Conservation (phyloP, 1,140 invertebrate genomes). For the Lepeophtheirus salmonis region DNA sequence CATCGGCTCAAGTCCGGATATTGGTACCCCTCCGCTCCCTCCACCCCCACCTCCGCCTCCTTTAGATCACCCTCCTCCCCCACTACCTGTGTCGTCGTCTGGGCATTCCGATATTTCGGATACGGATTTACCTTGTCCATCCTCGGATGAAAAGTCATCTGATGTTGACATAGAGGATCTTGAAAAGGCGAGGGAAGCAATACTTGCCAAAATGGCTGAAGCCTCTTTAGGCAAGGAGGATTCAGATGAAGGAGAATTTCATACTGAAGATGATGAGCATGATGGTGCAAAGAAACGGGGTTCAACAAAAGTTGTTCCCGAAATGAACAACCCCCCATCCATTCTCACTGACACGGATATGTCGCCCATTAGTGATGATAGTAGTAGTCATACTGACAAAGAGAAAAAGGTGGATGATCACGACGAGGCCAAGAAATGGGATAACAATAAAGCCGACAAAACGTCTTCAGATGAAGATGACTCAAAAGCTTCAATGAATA, state of each 20-base stretch:
- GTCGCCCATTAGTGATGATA: no score
- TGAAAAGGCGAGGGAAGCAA: neutral
- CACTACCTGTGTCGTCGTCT: no score
- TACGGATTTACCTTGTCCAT: neutral
- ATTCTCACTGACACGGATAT: no score
- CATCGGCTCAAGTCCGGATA: neutral
- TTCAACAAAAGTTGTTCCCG: no score
- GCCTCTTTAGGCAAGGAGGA: neutral
- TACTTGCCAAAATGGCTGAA: neutral
- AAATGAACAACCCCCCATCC: no score
- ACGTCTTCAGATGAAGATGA: neutral
- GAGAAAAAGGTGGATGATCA: no score
- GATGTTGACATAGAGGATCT: neutral
- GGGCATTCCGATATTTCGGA: constrained; percentile 1
- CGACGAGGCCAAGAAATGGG: neutral
- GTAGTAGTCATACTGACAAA: no score
- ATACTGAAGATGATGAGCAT: neutral
- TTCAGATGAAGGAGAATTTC: no score
- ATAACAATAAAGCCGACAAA: neutral
- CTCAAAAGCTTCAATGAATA: no score
- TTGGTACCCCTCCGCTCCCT: no score
- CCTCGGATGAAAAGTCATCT: neutral
- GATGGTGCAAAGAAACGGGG: neutral
- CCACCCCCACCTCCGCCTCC: no score
- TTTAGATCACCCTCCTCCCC: no score